Conservation (phyloP, 2,113 vertebrate genomes). For the Dipodomys ordii region DNA sequence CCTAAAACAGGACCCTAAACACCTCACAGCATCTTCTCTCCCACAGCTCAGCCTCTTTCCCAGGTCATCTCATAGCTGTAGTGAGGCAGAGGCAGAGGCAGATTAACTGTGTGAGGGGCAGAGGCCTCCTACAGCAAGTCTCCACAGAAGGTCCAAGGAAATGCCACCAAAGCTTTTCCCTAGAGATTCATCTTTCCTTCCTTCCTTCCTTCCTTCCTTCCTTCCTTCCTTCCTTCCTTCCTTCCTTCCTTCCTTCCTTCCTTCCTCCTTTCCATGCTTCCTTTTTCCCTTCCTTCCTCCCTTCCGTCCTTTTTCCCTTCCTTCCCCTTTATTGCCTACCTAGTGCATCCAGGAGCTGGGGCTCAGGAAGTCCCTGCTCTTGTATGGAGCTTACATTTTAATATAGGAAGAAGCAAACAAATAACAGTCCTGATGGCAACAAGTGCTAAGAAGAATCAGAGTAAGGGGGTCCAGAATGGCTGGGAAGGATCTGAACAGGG, state of each 20-base stretch:
- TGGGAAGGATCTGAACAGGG: background rate
- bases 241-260: background rate
- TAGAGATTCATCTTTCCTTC: background rate
- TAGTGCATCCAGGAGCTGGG: background rate
- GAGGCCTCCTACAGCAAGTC: background rate
- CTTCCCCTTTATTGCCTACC: background rate
- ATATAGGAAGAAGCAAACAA: background rate
- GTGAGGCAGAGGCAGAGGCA: background rate
- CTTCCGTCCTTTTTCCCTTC: background rate
- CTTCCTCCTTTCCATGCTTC: background rate
- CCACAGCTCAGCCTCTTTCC: background rate
- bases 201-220: background rate
- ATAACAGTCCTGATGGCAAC: background rate
- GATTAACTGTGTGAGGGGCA: fast-evolving
- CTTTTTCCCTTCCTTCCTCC: too few relatives aligned
- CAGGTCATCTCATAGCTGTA: background rate
- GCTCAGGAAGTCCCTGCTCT: background rate
- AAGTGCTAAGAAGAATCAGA: background rate
- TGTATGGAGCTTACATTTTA: background rate
- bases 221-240: too few relatives aligned
- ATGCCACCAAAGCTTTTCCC: background rate
- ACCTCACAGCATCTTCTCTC: background rate
- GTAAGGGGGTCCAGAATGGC: background rate
- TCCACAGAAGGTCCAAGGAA: background rate
- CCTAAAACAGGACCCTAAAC: background rate